Conservation (phyloP, 1,140 invertebrate species). For the Ceratosolen fusciceps region DNA sequence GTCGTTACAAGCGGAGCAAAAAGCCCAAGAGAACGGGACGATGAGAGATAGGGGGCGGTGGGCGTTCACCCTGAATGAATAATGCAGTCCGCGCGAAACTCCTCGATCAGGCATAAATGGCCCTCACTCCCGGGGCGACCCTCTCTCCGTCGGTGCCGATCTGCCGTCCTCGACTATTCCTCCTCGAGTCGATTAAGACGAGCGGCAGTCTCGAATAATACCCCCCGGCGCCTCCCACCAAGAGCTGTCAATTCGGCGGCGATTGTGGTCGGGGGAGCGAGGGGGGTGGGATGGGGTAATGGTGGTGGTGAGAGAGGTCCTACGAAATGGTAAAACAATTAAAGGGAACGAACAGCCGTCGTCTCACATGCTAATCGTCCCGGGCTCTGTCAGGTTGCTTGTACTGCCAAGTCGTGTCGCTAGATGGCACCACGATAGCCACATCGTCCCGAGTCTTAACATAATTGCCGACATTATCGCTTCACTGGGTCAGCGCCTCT, state of each 20-base stretch:
- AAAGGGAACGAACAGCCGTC: too few species aligned
- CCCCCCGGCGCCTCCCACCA: too few species aligned
- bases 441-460: too few species aligned
- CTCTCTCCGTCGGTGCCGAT: constrained; percentile 3
- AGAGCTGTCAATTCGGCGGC: neutral
- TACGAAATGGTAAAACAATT: neutral
- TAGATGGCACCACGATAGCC: neutral
- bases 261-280: too few species aligned
- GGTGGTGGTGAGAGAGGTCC: neutral
- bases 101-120: constrained; percentile 25
- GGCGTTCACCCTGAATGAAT: constrained; percentile 22
- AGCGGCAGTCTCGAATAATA: neutral
- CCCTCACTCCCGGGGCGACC: neutral
- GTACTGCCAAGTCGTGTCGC: neutral
- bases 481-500: too few species aligned
- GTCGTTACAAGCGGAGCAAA: neutral
- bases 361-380: too few species aligned
- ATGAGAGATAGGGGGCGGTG: neutral
- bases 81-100: constrained; percentile 32
- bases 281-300: neutral
- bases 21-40: neutral
- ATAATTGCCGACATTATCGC: too few species aligned
- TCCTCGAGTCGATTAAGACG: constrained; percentile 24
- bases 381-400: too few species aligned
- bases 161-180: neutral